Evolutionary conservation across 2,113 vertebrate genomes (phyloP).

Genomic region (Amphiprion ocellaris): DNA sequence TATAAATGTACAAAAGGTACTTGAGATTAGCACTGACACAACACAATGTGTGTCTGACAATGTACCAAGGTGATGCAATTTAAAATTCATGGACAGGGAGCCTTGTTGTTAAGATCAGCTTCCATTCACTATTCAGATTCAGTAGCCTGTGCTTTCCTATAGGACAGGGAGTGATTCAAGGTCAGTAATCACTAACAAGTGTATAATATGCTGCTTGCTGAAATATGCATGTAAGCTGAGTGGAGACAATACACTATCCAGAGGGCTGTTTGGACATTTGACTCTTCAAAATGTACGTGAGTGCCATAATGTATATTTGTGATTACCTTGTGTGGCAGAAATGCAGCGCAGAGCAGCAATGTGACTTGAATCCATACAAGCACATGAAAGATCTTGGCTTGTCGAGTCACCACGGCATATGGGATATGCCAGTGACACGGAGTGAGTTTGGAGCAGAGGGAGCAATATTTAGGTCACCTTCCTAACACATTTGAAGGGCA

Average conservation of each 20-base stretch:
- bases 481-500: conserved; percentile 57
- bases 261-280: conserved; percentile 9
- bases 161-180: conserved; percentile 21
- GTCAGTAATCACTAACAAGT: conserved; percentile 8
- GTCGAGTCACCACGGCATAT: conserved; percentile 17
- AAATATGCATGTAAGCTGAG: conserved; percentile 24
- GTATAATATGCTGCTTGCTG: conserved; percentile 1
- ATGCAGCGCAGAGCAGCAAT: conserved; percentile 3
- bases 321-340: conserved; percentile 13
- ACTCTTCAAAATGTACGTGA: conserved; percentile 9
- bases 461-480: conserved; percentile 65
- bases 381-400: not conserved
- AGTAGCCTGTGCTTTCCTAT: not conserved
- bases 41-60: conserved; percentile 21
- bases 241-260: not conserved
- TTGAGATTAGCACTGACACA: conserved; percentile 19
- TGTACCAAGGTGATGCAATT: conserved; percentile 18
- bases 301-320: conserved; percentile 12
- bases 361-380: conserved; percentile 12
- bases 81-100: conserved; percentile 23
- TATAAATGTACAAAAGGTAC: conserved; percentile 18
- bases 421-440: conserved; percentile 37
- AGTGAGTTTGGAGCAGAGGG: conserved; percentile 43
- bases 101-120: conserved; percentile 14
- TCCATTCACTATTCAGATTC: conserved; percentile 23